A percentile compares a stretch with the other conserved stretches of the same genome.
Conservation (phyloP, 2,113 vertebrate species). For the Monarcha castaneiventris region DNA sequence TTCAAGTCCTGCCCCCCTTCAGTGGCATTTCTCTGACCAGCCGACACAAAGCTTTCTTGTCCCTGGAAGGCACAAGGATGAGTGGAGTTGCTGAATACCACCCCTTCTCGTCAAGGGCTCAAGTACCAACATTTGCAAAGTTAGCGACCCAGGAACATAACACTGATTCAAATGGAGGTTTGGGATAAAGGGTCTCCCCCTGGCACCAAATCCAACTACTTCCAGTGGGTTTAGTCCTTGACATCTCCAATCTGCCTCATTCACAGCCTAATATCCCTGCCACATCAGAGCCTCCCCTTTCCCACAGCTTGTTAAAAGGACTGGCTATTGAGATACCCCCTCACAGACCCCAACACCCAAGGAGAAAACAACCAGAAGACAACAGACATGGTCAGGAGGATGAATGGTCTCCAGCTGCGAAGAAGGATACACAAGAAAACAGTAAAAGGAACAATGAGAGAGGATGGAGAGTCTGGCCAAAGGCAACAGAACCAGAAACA, state of each 20-base stretch:
- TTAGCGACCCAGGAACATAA: not conserved
- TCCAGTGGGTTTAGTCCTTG: not conserved
- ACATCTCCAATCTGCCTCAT: not conserved
- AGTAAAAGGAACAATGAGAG: not conserved
- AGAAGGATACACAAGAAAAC: not conserved
- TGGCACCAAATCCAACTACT: not conserved
- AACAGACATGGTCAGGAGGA: not conserved
- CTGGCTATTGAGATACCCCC: not conserved
- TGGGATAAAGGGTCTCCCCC: not conserved
- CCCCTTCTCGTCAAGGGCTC: not conserved
- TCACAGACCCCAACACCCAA: not conserved
- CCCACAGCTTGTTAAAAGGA: not conserved
- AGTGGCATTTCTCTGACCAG: not conserved
- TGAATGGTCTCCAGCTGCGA: not conserved
- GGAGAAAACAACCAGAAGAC: not conserved
- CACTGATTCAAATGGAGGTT: not conserved
- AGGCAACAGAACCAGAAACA: not conserved
- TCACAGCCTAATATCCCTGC: not conserved
- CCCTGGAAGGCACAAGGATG: not conserved
- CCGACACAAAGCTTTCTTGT: not conserved
- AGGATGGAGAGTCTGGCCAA: not conserved
- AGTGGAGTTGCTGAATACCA: not conserved
- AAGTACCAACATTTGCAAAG: not conserved
- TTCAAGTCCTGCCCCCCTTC: not conserved
- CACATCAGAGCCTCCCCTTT: not conserved